Base-by-base conservation (phyloP, 2,797 vertebrate genomes). In the Limosa lapponica region DNA sequence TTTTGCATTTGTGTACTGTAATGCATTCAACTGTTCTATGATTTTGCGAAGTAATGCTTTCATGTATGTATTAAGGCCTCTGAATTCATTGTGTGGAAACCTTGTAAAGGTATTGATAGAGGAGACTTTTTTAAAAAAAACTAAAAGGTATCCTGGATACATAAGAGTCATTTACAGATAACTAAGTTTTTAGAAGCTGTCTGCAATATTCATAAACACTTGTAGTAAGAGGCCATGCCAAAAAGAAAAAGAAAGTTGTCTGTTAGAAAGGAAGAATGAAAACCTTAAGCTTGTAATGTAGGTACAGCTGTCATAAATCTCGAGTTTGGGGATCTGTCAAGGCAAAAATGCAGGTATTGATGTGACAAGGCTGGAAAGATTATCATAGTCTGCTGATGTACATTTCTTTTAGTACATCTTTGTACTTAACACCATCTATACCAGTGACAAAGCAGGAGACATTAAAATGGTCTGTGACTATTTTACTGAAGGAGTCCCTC, bases 271-370 rank as follows among this genome's bases (percentile, higher is more conserved):
- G n/a, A 61, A 62, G 13, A 32, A 75, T 32, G 16, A 74, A 25
- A 84, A 18, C 30, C 13, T 34, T 61, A 15, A 59, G 11, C 17
- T 22, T 49, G 4, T 55, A 13, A 30, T 54, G 15, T 41, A 25
- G 39, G 3, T 90, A 34, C 5, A 84, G 27, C 34, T 7, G 1
- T 65, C 75, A 48, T 6, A 48, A 48, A 55, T 87, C 16, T 58
- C 2, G 4, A 65, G 7, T 80, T 8, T 70, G 36, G 23, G 32
- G 8, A 44, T 49, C 25, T 51, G 0, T 0, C 14, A 15, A 43
- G 36, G 51, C 39, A 17, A 17, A 86, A 81, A 51, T 27, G 13
- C 30, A 54, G 11, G 6, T 72, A 36, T 48, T 66, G n/a, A 46
- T 89, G 36, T 79, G 39, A 39, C 24, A 82, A 43, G 11, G 19